A percentile compares a stretch with the other conserved stretches of the same genome.
Conservation (phyloP, 2,113 vertebrate species). For the Ammodytes dubius region DNA sequence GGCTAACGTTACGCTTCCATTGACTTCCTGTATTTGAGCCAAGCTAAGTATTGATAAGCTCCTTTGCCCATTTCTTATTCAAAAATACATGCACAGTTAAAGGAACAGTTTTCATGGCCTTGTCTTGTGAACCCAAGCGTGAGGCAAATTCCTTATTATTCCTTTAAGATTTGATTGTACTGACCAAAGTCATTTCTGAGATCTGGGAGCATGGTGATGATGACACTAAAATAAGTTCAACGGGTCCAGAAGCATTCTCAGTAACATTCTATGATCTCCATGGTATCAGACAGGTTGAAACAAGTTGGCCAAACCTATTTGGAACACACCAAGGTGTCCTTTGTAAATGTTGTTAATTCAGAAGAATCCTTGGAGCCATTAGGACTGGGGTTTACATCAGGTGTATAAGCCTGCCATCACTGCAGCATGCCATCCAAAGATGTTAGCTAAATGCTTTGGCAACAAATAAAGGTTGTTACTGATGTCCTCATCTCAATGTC, state of each 20-base stretch:
- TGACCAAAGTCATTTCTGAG: not conserved
- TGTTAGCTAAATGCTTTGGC: constrained; percentile 41
- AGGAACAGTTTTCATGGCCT: too few relatives aligned
- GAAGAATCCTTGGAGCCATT: not conserved
- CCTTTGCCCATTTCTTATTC: too few relatives aligned
- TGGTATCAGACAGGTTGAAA: not conserved
- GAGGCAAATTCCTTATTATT: not conserved
- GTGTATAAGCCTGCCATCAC: constrained; percentile 30
- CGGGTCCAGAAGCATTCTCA: not conserved
- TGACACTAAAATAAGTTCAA: not conserved
- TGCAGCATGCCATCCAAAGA: constrained; percentile 41
- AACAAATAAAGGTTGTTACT: constrained; percentile 38
- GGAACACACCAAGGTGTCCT: not conserved
- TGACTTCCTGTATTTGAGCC: too few relatives aligned
- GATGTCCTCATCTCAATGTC: constrained; percentile 39
- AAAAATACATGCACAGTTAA: too few relatives aligned
- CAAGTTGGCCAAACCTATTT: not conserved
- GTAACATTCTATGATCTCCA: not conserved
- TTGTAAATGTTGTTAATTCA: constrained; percentile 6
- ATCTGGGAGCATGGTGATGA: not conserved
- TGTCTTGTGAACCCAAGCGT: too few relatives aligned
- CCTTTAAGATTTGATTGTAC: not conserved
- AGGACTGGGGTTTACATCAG: not conserved
- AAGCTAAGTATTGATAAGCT: too few relatives aligned
- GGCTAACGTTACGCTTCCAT: too few relatives aligned